These are phyloP conservation scores for Vultur gryphus DNA, from an alignment of 2,797 vertebrate species.

Conservation along the genomic window DNA sequence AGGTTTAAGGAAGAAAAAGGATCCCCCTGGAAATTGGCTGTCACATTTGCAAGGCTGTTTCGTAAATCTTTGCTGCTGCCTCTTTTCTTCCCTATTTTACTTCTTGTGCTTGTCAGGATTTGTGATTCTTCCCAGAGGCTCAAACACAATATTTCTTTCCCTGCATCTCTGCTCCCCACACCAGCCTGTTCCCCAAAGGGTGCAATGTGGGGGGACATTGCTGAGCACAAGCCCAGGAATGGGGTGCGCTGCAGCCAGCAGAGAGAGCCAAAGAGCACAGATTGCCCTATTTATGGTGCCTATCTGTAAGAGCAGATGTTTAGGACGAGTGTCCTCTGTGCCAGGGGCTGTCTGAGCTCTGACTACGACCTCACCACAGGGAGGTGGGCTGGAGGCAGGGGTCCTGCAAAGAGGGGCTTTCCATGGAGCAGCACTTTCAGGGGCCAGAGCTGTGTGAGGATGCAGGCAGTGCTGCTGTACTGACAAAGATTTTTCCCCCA, in stretches of 20 bases:
- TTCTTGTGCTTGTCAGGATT: not conserved
- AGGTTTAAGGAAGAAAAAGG: not conserved
- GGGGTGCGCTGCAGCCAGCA: constrained; percentile 45
- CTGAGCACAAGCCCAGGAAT: not conserved
- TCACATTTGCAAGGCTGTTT: not conserved
- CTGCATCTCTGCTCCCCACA: not conserved
- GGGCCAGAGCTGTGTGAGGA: not conserved
- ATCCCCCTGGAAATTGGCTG: not conserved
- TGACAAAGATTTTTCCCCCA: not conserved
- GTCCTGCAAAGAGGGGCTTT: not conserved
- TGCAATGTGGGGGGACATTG: not conserved
- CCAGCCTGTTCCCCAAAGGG: not conserved
- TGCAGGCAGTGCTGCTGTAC: not conserved
- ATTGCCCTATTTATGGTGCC: not conserved
- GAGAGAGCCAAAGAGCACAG: constrained; percentile 54
- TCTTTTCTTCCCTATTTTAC: not conserved
- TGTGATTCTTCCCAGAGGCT: not conserved
- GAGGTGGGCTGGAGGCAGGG: not conserved
- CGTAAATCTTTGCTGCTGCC: not conserved
- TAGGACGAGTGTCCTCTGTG: not conserved
- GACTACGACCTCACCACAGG: rapidly evolving
- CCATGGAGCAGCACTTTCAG: not conserved
- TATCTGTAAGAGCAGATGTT: not conserved
- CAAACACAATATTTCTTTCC: not conserved
- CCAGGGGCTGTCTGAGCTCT: not conserved